Base-by-base conservation (phyloP, 2,113 vertebrate genomes). In the Syngnathus scovelli region DNA sequence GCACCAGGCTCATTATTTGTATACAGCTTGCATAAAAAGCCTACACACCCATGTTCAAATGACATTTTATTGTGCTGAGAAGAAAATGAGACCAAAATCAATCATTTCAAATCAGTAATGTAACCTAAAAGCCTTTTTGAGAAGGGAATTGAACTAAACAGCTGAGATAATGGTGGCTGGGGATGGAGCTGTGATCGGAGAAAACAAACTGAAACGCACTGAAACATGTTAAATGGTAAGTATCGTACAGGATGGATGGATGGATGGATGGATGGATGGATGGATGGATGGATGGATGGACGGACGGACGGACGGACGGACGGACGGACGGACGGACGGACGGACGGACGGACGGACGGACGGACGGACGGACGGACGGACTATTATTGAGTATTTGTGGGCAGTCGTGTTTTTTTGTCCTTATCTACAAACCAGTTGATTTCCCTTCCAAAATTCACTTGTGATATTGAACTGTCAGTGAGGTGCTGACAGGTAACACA, bases 401-500 rank as follows among this genome's bases (percentile, higher is more conserved):
- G 41, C 27, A n/a, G 6, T 15, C 4, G 2, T 60, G 13, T 19
- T 0, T 59, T 36, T 75, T 37, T 70, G 38, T 48, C 23, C 48
- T 62, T 12, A 49, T 68, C 74, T 73, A 71, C 68, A 62, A 61
- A 74, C 52, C 41, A 67, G 70, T 16, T 75, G 62, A 56, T 83
- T 81, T 74, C 27, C 71, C 77, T 61, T 85, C 78, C 61, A 74
- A 51, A 79, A 70, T 55, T 55, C 52, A 55, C 67, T 68, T 78
- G 64, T 75, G 79, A 83, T 71, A 85, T 70, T 52, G 7, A 79
- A 75, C 71, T 76, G 74, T 78, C 83, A 83, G 71, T 56, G 65
- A 72, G 75, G 63, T 74, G 68, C 78, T 82, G 78, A 83, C 71
- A 81, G 73, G 64, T 77, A 66, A 64, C n/a, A 41, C 19, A 52